These are phyloP conservation scores for Drosophila asahinai DNA, from an alignment of 1,140 invertebrate species.

Conservation along the genomic window DNA sequence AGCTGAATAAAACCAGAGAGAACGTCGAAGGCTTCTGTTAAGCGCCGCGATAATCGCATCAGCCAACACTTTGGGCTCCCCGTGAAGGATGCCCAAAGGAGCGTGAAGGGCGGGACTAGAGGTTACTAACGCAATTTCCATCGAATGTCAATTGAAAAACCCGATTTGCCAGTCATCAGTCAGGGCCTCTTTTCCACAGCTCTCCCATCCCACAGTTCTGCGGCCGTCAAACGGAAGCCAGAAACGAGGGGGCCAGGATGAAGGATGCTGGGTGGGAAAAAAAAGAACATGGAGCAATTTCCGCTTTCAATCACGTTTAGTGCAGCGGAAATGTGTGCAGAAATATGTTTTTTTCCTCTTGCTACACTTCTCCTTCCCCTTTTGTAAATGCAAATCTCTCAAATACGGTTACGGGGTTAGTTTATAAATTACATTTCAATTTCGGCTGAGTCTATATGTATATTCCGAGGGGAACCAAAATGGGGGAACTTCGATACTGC, in stretches of 20 bases:
- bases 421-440: constrained; percentile 51
- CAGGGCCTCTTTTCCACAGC: constrained; percentile 31
- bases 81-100: neutral
- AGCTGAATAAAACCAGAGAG: neutral
- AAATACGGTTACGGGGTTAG: neutral
- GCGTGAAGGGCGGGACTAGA: neutral
- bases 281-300: constrained; percentile 67
- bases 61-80: constrained; percentile 42
- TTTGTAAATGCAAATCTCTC: constrained; percentile 20
- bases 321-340: constrained; percentile 68
- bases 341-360: constrained; percentile 45
- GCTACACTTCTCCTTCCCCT: neutral
- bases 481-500: neutral
- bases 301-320: constrained; percentile 77
- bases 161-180: constrained; percentile 69
- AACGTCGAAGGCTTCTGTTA: constrained; percentile 11
- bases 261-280: constrained; percentile 11
- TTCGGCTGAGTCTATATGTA: constrained; percentile 27
- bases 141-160: constrained; percentile 79
- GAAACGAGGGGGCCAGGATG: constrained; percentile 15
- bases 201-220: constrained; percentile 41
- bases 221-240: constrained; percentile 69
- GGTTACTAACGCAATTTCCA: constrained; percentile 71
- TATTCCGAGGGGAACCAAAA: neutral
- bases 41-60: constrained; percentile 64